phyloP scores from a whole-genome alignment of 2,113 vertebrate species.

The Platichthys flesus region DNA sequence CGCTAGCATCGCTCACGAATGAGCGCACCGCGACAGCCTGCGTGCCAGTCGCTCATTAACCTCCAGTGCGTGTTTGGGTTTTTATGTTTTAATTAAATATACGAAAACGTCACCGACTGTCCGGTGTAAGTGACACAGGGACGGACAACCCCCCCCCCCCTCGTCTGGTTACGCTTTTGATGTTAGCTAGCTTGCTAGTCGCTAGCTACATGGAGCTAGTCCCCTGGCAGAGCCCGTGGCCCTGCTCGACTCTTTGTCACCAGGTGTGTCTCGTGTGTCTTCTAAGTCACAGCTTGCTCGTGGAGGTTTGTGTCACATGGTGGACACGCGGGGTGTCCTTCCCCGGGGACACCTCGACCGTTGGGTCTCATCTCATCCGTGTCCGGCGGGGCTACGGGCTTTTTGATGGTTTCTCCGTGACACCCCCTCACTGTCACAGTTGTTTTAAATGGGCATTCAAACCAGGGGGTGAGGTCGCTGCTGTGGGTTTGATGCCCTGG shows the following conservation, averaged over 20 bases:
- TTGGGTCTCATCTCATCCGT: too few species aligned
- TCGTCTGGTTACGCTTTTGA: neutral
- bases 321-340: too few species aligned
- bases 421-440: too few species aligned
- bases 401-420: too few species aligned
- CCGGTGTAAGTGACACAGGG: neutral
- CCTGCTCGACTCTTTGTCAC: constrained; percentile 65
- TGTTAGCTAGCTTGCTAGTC: constrained; percentile 42
- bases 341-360: too few species aligned
- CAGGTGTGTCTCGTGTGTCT: neutral
- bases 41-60: neutral
- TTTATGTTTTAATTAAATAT: too few species aligned
- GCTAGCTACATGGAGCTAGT: constrained; percentile 12
- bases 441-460: too few species aligned
- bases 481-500: too few species aligned
- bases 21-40: neutral
- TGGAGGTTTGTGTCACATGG: neutral
- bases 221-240: constrained; percentile 40
- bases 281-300: neutral
- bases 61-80: neutral
- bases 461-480: too few species aligned
- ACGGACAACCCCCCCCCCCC: too few species aligned
- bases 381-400: too few species aligned
- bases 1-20: constrained; percentile 41
- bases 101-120: too few species aligned